Evolutionary conservation across 2,888 invertebrate genomes (phyloP).

Genomic region (Drosophila rubida): DNA sequence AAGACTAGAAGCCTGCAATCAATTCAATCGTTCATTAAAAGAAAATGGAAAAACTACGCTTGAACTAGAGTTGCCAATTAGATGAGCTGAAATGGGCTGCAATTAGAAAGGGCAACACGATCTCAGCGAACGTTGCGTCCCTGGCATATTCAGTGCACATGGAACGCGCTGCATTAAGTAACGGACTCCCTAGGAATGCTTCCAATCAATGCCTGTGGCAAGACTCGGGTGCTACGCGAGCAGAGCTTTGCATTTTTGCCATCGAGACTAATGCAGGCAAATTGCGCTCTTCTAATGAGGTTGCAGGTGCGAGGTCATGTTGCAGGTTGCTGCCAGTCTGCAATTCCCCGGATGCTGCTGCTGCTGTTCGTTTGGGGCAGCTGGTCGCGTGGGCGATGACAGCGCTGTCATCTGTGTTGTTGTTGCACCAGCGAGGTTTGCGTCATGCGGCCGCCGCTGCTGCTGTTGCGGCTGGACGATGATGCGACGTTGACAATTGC

Average conservation of each 20-base stretch:
- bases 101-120: too few species aligned
- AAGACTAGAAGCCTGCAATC: too few species aligned
- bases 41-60: too few species aligned
- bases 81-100: too few species aligned
- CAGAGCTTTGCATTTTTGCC: conserved; percentile 1
- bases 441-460: conserved; percentile 26
- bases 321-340: not conserved
- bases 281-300: conserved; percentile 12
- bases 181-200: too few species aligned
- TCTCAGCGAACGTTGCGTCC: too few species aligned
- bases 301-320: not conserved
- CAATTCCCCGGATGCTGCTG: conserved; percentile 35
- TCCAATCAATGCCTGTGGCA: too few species aligned
- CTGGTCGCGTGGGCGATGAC: not conserved
- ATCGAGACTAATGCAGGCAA: conserved; percentile 6
- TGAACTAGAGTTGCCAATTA: too few species aligned
- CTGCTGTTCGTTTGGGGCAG: not conserved
- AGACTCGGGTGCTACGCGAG: too few species aligned
- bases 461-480: conserved; percentile 1
- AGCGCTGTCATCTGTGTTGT: conserved; percentile 9
- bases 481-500: conserved; percentile 36
- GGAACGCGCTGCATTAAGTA: too few species aligned
- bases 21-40: too few species aligned
- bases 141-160: too few species aligned
- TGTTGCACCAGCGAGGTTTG: conserved; percentile 23